Evolutionary conservation across 2,113 vertebrate species (phyloP).

Genomic region (Oncorhynchus mykiss): DNA sequence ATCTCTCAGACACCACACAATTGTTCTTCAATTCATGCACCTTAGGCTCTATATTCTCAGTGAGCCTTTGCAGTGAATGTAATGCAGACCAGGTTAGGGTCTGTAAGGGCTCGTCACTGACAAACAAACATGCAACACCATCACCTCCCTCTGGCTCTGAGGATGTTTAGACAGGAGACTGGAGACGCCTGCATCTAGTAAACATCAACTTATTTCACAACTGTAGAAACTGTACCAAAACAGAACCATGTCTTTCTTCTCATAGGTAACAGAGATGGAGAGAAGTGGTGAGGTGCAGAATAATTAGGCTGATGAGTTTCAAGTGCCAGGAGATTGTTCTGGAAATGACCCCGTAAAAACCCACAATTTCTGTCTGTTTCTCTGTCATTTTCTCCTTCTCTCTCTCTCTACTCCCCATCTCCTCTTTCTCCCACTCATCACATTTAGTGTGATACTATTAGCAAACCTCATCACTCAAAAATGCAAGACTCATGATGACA

Average conservation of each 20-base stretch:
- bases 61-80: slow-evolving; percentile 19
- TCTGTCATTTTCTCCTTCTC: not conserved
- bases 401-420: not conserved
- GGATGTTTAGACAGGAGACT: not conserved
- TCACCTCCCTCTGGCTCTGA: not conserved
- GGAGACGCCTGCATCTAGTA: too few relatives aligned
- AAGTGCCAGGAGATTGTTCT: not conserved
- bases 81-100: slow-evolving; percentile 20
- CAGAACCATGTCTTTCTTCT: not conserved
- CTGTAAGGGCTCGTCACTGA: slow-evolving; percentile 48
- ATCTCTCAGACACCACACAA: too few relatives aligned
- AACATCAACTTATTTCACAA: too few relatives aligned
- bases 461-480: too few relatives aligned
- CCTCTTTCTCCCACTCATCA: not conserved
- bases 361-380: not conserved
- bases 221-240: too few relatives aligned
- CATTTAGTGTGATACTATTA: too few relatives aligned
- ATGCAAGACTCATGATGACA: not conserved
- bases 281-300: too few relatives aligned
- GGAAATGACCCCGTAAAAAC: not conserved
- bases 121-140: slow-evolving; percentile 33
- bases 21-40: slow-evolving; percentile 15
- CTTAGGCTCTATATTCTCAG: not conserved
- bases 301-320: too few relatives aligned
- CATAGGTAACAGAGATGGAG: too few relatives aligned